These are phyloP conservation scores for Alitta virens DNA, from an alignment of 2,888 invertebrate genomes.

Conservation along the genomic window DNA sequence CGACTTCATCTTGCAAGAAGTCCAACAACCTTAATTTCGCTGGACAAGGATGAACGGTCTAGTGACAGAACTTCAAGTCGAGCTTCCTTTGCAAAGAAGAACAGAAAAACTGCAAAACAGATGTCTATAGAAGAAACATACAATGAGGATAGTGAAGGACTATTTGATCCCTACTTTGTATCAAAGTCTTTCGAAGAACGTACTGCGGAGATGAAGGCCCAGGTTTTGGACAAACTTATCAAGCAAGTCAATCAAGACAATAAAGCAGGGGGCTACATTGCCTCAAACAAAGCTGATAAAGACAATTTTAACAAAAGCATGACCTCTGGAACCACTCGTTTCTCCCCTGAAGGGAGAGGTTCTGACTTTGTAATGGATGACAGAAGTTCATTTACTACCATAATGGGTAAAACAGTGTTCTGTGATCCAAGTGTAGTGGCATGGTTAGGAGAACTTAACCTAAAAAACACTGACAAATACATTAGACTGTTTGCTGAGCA, in stretches of 20 bases:
- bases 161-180: neutral
- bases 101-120: no score
- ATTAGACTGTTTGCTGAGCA: constrained; percentile 41
- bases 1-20: no score
- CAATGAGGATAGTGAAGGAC: neutral
- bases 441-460: constrained; percentile 38
- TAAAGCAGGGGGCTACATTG: neutral
- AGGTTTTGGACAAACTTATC: constrained; percentile 8
- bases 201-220: constrained; percentile 1
- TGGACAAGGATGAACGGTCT: no score
- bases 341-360: neutral
- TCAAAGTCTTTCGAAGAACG: constrained; percentile 6
- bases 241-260: constrained; percentile 4
- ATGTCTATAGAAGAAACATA: no score
- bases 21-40: no score
- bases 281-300: neutral
- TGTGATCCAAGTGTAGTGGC: constrained; percentile 38
- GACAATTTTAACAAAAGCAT: neutral
- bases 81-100: no score
- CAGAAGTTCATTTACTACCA: neutral
- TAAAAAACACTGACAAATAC: constrained; percentile 38
- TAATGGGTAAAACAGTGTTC: neutral
- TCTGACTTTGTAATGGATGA: neutral
- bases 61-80: no score
- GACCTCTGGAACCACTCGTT: neutral